Percentiles rank a stretch among this genome's conserved stretches.
phyloP scores from a whole-genome alignment of 2,888 invertebrate species.

The Mechanitis mazaeus region DNA sequence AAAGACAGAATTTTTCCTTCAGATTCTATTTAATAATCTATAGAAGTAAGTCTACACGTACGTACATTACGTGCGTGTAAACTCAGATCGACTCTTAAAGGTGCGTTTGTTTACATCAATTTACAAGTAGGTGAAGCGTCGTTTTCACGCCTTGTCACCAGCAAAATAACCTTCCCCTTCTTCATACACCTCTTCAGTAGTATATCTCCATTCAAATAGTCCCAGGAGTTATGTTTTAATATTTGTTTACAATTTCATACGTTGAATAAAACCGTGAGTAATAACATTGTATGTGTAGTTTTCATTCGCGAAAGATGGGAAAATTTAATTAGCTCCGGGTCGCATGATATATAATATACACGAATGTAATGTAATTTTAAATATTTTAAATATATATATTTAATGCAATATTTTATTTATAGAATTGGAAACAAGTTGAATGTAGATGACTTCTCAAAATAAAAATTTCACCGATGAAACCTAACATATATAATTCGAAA shows the following conservation, averaged over 20 bases:
- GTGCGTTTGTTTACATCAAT: constrained; percentile 69
- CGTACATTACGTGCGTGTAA: constrained; percentile 47
- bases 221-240: constrained; percentile 20
- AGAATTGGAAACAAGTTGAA: no score
- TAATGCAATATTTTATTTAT: no score
- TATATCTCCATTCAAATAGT: constrained; percentile 22
- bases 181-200: constrained; percentile 43
- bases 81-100: constrained; percentile 64
- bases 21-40: constrained; percentile 27
- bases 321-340: constrained; percentile 22
- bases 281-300: constrained; percentile 19
- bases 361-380: no score
- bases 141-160: constrained; percentile 56
- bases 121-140: constrained; percentile 69
- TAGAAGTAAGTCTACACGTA: constrained; percentile 8
- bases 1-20: constrained; percentile 21
- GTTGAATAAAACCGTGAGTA: constrained; percentile 11
- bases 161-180: constrained; percentile 49
- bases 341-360: no score
- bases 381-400: no score
- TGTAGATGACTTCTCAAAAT: no score
- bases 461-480: no score
- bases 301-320: constrained; percentile 20
- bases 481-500: no score
- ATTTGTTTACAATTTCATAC: constrained; percentile 23